Evolutionary conservation across 2,113 vertebrate genomes (phyloP).

Genomic region (Mionectes macconnelli): DNA sequence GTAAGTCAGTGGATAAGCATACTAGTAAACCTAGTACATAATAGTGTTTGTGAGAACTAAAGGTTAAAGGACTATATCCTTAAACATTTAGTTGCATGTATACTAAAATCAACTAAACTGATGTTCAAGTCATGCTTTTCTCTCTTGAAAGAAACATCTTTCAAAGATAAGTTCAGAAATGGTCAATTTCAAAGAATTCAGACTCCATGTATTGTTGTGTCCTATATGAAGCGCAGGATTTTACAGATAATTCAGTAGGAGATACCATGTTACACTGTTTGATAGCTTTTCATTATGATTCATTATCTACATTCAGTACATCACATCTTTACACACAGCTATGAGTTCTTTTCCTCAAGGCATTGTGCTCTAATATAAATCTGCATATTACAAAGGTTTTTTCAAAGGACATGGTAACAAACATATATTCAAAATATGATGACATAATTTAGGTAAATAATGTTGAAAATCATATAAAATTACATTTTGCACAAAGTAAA

Average conservation of each 20-base stretch:
- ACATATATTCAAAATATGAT: neutral
- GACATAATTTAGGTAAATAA: neutral
- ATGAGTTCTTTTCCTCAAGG: neutral
- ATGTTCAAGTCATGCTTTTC: neutral
- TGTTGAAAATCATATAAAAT: neutral
- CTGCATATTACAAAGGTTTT: neutral
- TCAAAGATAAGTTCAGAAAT: neutral
- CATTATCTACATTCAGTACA: neutral
- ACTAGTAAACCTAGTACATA: neutral
- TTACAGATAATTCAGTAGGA: neutral
- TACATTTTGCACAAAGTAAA: neutral
- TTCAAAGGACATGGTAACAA: neutral
- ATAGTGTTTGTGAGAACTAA: neutral
- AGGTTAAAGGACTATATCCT: neutral
- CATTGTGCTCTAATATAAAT: neutral
- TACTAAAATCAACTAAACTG: neutral
- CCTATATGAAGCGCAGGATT: neutral
- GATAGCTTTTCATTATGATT: neutral
- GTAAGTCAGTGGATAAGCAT: neutral
- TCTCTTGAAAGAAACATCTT: neutral
- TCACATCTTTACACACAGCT: neutral
- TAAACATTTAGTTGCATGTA: neutral
- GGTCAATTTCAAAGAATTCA: neutral
- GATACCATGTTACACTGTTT: neutral
- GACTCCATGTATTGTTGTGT: neutral